Conservation (phyloP, 2,888 invertebrate species). For the Abrostola triplasia region DNA sequence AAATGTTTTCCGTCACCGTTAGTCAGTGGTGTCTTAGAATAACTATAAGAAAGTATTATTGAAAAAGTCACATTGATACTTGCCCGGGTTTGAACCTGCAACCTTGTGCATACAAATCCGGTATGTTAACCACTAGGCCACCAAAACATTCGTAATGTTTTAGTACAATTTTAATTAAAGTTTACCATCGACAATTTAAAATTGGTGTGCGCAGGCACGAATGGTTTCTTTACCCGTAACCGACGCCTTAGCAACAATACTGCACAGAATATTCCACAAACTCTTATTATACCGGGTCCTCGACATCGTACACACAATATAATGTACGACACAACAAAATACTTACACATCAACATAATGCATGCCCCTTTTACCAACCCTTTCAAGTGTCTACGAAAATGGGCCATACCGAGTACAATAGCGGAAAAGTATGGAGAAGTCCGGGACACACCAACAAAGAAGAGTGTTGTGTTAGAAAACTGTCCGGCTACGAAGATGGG, state of each 20-base stretch:
- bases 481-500: slow-evolving; percentile 62
- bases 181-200: too few species aligned
- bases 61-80: too few species aligned
- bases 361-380: slow-evolving; percentile 60
- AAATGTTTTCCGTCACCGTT: too few species aligned
- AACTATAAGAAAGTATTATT: too few species aligned
- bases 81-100: too few species aligned
- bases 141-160: too few species aligned
- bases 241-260: slow-evolving; percentile 3
- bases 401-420: slow-evolving; percentile 65
- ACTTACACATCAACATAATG: slow-evolving; percentile 52
- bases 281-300: slow-evolving; percentile 34
- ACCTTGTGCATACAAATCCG: too few species aligned
- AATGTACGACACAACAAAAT: slow-evolving; percentile 30
- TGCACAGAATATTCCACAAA: slow-evolving; percentile 13
- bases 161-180: too few species aligned
- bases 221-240: background rate
- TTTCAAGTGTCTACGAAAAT: slow-evolving; percentile 67
- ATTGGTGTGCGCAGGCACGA: too few species aligned
- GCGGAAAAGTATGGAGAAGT: slow-evolving; percentile 60
- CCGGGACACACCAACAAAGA: slow-evolving; percentile 63
- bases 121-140: too few species aligned
- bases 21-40: too few species aligned
- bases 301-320: slow-evolving; percentile 24
- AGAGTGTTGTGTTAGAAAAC: slow-evolving; percentile 62